A percentile compares a stretch with the other conserved stretches of the same genome.
Evolutionary conservation across 2,797 vertebrate species (phyloP).

Genomic region (Jordanella pulchra): DNA sequence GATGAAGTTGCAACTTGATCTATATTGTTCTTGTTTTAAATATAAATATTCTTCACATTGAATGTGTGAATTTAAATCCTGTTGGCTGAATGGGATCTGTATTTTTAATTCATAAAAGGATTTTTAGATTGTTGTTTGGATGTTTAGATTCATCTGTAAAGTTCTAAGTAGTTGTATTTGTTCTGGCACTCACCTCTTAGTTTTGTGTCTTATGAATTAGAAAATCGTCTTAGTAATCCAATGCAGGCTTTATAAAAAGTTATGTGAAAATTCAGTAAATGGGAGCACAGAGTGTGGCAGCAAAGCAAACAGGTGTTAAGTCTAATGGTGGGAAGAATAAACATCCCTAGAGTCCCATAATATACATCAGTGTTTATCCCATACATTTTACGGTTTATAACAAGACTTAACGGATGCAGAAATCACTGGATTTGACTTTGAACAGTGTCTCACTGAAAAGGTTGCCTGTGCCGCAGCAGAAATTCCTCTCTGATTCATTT

Average conservation of each 20-base stretch:
- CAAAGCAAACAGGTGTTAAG: conserved; percentile 2
- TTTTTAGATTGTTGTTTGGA: not conserved
- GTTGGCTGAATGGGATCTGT: not conserved
- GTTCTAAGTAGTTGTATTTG: not conserved
- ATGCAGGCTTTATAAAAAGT: too few species aligned
- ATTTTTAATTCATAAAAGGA: too few species aligned
- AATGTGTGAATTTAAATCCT: not conserved
- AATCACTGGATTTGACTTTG: not conserved
- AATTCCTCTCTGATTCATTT: too few species aligned
- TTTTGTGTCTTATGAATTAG: too few species aligned
- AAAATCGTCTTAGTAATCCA: not conserved
- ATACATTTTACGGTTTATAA: too few species aligned
- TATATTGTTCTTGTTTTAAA: too few species aligned
- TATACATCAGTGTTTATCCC: not conserved
- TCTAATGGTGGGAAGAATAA: conserved; percentile 2
- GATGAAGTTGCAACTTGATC: too few species aligned
- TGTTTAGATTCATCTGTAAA: conserved; percentile 2
- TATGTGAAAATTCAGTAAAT: not conserved
- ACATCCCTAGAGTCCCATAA: not conserved
- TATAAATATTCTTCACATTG: too few species aligned
- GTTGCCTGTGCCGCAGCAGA: too few species aligned
- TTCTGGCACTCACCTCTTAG: not conserved
- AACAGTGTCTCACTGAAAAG: too few species aligned
- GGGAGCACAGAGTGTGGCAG: not conserved
- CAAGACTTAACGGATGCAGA: not conserved